Evolutionary conservation across 1,140 invertebrate genomes (phyloP), one percentile per base, ranked within the genome.

Genomic region (Elysia chlorotica): DNA sequence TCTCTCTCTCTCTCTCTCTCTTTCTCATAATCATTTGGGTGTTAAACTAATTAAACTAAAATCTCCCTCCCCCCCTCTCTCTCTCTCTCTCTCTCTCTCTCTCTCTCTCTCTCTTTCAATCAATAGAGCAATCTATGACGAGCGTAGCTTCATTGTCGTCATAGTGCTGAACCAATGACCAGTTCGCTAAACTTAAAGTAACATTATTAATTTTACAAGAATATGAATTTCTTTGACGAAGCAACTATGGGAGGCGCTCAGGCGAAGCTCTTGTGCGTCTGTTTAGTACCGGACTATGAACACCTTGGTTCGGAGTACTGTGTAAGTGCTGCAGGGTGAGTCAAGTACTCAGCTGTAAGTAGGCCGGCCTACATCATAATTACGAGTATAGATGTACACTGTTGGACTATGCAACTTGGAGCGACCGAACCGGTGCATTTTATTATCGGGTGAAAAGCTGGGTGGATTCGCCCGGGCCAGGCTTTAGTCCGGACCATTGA

Each of bases 1-100:
- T 63, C 28, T 63, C 28, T 63, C 61, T 63, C 61, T 63, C 61
- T 63, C 61, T 63, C 61, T 63, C 28, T 63, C 61, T 63, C 61
- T 63, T 33, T 63, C 61, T 63, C 28, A 31, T 33, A 31, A 6
- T 63, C 61, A n/a, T 30, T 63, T 63, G 33, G 30, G 4, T 33
- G 25, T 10, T 25, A 35, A 23, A 35, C 61, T 14, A 4, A 25
- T 10, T 3, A 31, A 10, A 3, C 28, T 33, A 5, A 5, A 14
- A 63, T 14, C 5, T 14, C 61, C 10, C 25, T 14, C 61, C 61
- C 31, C 61, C 21, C 61, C 61, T 33, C 61, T 33, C 61, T 14
- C 33, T 33, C 61, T 33, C 61, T 33, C 61, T 14, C 61, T 33
- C 5, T 14, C 28, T 33, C 25, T 33, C 56, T 6, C 10, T 6